These are phyloP conservation scores for Beroe forskalii DNA, from an alignment of 37 sponge, comb jelly and placozoan species.

Conservation along the genomic window DNA sequence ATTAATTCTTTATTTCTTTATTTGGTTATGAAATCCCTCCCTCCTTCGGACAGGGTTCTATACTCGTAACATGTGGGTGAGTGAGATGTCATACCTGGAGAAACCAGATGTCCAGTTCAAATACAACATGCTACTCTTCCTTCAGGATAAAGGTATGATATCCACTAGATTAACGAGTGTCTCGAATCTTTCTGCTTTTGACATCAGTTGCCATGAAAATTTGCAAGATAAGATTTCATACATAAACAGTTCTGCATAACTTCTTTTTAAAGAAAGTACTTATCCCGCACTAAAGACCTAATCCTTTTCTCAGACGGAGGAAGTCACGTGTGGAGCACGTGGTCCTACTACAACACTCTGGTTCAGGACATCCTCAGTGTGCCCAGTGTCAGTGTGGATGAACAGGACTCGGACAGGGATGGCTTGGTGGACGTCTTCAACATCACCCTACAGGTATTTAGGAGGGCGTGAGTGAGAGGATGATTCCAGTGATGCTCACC, in stretches of 20 bases:
- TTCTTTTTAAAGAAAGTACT: background rate
- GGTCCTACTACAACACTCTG: slow-evolving; percentile 41
- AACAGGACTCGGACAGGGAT: background rate
- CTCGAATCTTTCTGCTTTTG: too few species aligned
- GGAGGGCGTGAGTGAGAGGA: too few species aligned
- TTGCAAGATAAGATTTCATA: too few species aligned
- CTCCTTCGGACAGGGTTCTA: background rate
- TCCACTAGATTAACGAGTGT: background rate
- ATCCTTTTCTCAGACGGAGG: background rate
- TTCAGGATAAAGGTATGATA: background rate
- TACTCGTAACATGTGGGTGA: slow-evolving; percentile 24
- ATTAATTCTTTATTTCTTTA: too few species aligned
- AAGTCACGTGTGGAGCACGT: slow-evolving; percentile 26
- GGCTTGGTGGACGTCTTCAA: background rate
- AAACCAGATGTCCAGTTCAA: slow-evolving; percentile 15
- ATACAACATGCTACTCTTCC: background rate
- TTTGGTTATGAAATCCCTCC: too few species aligned
- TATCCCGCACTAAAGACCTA: background rate
- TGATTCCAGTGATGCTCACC: too few species aligned
- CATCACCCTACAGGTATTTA: slow-evolving; percentile 10
- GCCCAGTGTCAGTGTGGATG: slow-evolving; percentile 1
- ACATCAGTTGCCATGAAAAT: too few species aligned
- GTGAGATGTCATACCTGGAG: background rate
- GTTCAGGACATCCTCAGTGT: background rate
- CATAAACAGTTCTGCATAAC: too few species aligned